Evolutionary conservation across 2,888 invertebrate species (phyloP), one percentile per base, ranked within the genome.

Genomic region (Thelaira solivaga): DNA sequence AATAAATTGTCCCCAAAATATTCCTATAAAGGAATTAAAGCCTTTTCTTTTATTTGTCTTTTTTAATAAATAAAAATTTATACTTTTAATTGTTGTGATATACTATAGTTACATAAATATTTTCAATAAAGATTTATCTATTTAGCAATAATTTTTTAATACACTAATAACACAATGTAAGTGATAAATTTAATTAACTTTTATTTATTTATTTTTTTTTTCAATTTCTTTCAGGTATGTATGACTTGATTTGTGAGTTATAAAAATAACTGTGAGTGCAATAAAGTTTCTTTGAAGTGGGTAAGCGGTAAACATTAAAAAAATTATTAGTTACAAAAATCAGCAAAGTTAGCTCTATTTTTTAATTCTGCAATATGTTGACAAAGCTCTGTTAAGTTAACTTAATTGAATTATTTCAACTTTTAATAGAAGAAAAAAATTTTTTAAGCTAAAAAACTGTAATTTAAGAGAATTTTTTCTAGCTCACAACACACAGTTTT

Each of bases 211-310:
- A 26, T 62, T 13, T 22, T 61, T 1, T 41, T 10, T 53, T 45
- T 53, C n/a, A n/a, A n/a, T n/a, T n/a, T n/a, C n/a, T 72, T 71
- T 31, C 65, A 77, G 49, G 76, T 76, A 71, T 61, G 76, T 71
- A 71, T 24, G 5, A 49, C 5, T 11, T 22, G 4, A 22, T 43
- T 18, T 49, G 1, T 13, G 16, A 8, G 24, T 53, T 34, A 10
- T 2, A 18, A 20, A 5, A 20, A 18, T 11, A 49, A 26, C 6
- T 5, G 4, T 26, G 1, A 13, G 11, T 2, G 2, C 18, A 31
- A 36, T 18, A 11, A 39, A 39, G 39, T 22, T 31, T 1, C 2
- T 29, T 22, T 11, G 0, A 29, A 41, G 2, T 2, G 6, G 41
- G 47, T 34, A 45, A 45, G 45, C n/a, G n/a, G n/a, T n/a, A n/a